Evolutionary conservation across 2,888 invertebrate genomes (phyloP).

Genomic region (Drosophila birchii): DNA sequence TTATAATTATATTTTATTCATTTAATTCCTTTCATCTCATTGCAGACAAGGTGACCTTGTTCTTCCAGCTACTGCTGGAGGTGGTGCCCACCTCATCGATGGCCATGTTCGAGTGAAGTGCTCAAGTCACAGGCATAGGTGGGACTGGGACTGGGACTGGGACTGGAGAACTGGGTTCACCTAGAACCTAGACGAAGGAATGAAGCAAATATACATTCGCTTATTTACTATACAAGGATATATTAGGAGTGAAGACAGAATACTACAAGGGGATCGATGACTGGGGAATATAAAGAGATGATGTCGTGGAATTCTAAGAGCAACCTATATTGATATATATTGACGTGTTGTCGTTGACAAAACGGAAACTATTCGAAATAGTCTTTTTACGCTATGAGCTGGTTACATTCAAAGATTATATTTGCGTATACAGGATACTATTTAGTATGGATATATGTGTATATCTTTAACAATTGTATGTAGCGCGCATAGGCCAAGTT

Average conservation of each 20-base stretch:
- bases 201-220: constrained; percentile 40
- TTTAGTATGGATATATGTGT: constrained; percentile 16
- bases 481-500: constrained; percentile 39
- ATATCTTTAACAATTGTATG: constrained; percentile 27
- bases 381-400: constrained; percentile 50
- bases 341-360: constrained; percentile 47
- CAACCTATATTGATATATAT: constrained; percentile 47
- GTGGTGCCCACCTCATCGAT: constrained; percentile 95
- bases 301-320: constrained; percentile 11
- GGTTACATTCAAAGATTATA: constrained; percentile 50
- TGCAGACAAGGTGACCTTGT: constrained; percentile 94
- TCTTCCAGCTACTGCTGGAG: constrained; percentile 94
- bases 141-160: background rate
- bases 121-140: background rate
- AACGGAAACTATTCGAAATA: constrained; percentile 54
- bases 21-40: background rate
- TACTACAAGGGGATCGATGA: constrained; percentile 19
- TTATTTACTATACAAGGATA: constrained; percentile 46
- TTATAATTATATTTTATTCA: background rate
- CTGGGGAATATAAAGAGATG: constrained; percentile 2
- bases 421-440: constrained; percentile 26
- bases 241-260: constrained; percentile 31
- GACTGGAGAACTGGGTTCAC: too few species aligned
- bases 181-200: constrained; percentile 8
- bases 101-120: constrained; percentile 84